Base-by-base conservation (phyloP, 2,797 vertebrate species). In the Notoglanidium macrostoma region DNA sequence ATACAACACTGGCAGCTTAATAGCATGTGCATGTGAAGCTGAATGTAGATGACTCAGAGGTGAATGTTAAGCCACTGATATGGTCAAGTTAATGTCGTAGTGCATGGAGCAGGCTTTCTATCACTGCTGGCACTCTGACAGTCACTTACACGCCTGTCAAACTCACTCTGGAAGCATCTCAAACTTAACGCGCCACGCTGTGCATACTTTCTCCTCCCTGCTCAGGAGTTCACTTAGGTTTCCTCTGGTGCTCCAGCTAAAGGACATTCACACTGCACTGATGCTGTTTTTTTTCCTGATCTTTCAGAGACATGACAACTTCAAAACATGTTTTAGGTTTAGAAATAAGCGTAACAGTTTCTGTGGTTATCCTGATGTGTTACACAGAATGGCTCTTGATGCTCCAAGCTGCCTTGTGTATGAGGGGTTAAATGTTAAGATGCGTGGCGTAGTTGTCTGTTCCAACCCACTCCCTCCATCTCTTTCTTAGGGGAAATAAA, bases 401-500 rank as follows among this genome's bases (percentile, higher is more conserved):
- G n/a, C 65, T 73, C 35, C 32, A 61, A 32, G 35, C 51, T 63
- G 40, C 49, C n/a, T 72, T 61, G 32, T 55, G 23, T 61, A 17
- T 9, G 12, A 87, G 44, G 44, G 87, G 83, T 88, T 89, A 89
- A 89, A 86, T 84, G 79, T 89, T 77, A 57, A 87, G 46, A 54
- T 83, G 63, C 68, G 81, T 23, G 74, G 70, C 70, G 5, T 61
- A 46, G 68, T 85, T 77, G 83, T 89, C 87, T 89, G 79, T 88
- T 40, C 88, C 90, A 89, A 90, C 87, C 54, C 26, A 26, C 85
- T 86, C 21, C 61, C 87, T 87, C 57, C 54, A 86, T 87, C 90
- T 87, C 89, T 90, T 93, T 89, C 92, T 90, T 88, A 87, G 90
- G 90, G 91, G 90, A 93, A 93, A 94, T 93, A 93, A 93, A 93